Conservation (phyloP, 1,140 invertebrate genomes). For the Sarcophaga bullata region DNA sequence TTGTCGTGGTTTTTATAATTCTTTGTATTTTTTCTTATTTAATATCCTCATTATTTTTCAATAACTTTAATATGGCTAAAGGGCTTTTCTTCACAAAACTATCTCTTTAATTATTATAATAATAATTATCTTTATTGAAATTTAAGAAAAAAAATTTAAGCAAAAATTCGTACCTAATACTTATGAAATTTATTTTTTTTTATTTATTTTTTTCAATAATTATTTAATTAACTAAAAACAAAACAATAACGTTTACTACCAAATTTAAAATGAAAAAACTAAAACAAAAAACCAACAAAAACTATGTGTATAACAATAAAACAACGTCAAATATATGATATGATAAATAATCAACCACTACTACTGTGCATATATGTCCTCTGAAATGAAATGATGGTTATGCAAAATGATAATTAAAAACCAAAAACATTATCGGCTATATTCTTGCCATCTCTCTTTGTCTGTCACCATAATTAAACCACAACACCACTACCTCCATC, state of each 20-base stretch:
- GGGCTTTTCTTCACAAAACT: not conserved
- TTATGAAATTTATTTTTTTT: slow-evolving; percentile 44
- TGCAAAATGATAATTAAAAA: too few relatives aligned
- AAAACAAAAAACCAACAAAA: not conserved
- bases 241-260: not conserved
- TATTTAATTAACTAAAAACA: slow-evolving; percentile 27
- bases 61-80: not conserved
- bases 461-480: too few relatives aligned
- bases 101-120: not conserved
- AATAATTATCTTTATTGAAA: not conserved
- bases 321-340: not conserved
- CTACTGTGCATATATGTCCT: too few relatives aligned
- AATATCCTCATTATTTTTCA: not conserved
- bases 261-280: slow-evolving; percentile 18
- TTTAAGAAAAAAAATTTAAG: not conserved
- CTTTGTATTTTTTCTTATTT: not conserved
- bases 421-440: too few relatives aligned
- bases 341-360: too few relatives aligned
- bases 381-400: too few relatives aligned
- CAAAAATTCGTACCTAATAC: not conserved
- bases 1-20: too few relatives aligned
- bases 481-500: too few relatives aligned
- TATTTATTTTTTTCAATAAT: slow-evolving; percentile 51
- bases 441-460: too few relatives aligned
- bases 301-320: not conserved